Evolutionary conservation across 2,888 invertebrate species (phyloP), one percentile per base, ranked within the genome.

Genomic region (Elegia similella): DNA sequence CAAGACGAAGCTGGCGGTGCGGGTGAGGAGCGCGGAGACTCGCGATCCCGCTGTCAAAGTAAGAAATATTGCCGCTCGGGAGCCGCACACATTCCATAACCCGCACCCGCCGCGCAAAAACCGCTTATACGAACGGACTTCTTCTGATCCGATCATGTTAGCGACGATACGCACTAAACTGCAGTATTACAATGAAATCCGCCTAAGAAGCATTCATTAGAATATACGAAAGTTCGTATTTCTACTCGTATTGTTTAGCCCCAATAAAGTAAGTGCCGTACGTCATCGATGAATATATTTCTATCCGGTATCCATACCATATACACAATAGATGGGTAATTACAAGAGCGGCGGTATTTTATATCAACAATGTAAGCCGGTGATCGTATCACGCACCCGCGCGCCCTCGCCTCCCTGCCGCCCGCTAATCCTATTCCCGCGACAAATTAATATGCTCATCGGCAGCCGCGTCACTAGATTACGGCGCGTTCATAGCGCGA

Each of bases 381-480:
- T 76, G 79, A 81, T 83, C 79, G 73, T 76, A 77, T 80, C 80
- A 74, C 74, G 72, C 73, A 69, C 67, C 68, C 71, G 64, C 67
- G 57, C 63, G 23, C 57, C 63, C 57, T 63, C 60, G 63, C 73
- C 67, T 72, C 64, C 66, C 65, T 60, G 61, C 64, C 73, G 68
- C 78, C 67, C 75, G 78, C 80, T 89, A 89, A 90, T 88, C 88
- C 88, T 80, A 83, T 87, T 82, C 80, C 82, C 82, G 84, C 82
- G 84, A 88, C 88, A 88, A 88, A 90, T 90, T 89, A 89, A 88
- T 89, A 89, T 88, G 90, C 86, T 88, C 90, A 89, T 91, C 88
- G 89, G 86, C 86, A 84, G 84, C 82, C 84, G 80, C 88, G 83
- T 84, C 86, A 86, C 84, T 87, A 86, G 89, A 88, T 88, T 91